Evolutionary conservation across 2,113 vertebrate genomes (phyloP).

Genomic region (Paedocypris sp.): DNA sequence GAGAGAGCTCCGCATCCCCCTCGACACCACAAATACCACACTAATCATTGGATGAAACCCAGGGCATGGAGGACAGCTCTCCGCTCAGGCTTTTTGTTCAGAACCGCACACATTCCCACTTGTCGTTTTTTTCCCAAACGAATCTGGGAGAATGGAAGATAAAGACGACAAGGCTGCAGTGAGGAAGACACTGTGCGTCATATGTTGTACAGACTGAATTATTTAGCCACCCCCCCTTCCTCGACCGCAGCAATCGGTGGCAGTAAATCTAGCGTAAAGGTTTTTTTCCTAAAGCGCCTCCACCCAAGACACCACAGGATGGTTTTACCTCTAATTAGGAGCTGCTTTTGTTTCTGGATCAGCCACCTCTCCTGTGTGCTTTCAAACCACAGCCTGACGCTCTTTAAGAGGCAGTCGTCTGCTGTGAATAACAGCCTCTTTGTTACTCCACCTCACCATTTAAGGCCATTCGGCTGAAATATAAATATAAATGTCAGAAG

Average conservation of each 20-base stretch:
- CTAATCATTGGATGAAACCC: slow-evolving; percentile 4
- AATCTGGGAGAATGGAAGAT: slow-evolving; percentile 2
- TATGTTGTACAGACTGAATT: slow-evolving; percentile 43
- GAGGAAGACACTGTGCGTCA: slow-evolving; percentile 47
- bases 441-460: slow-evolving; percentile 9
- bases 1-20: slow-evolving; percentile 1
- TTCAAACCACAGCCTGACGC: slow-evolving; percentile 15
- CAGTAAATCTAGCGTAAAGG: slow-evolving; percentile 29
- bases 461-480: slow-evolving; percentile 19
- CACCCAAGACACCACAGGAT: slow-evolving; percentile 49
- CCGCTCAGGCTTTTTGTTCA: slow-evolving; percentile 4
- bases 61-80: slow-evolving; percentile 12
- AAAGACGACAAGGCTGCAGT: slow-evolving; percentile 27
- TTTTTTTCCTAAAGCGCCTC: slow-evolving; percentile 49
- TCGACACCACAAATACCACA: not conserved
- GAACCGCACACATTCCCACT: slow-evolving; percentile 5
- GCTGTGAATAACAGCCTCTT: slow-evolving; percentile 24
- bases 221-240: slow-evolving; percentile 42
- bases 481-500: slow-evolving; percentile 22
- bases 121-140: not conserved
- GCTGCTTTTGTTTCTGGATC: slow-evolving; percentile 49
- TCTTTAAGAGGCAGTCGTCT: slow-evolving; percentile 31
- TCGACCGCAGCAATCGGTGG: slow-evolving; percentile 37
- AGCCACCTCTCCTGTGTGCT: slow-evolving; percentile 27
- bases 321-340: slow-evolving; percentile 59